Conservation (phyloP, 2,888 invertebrate species). For the Phrixothrix hirtus region DNA sequence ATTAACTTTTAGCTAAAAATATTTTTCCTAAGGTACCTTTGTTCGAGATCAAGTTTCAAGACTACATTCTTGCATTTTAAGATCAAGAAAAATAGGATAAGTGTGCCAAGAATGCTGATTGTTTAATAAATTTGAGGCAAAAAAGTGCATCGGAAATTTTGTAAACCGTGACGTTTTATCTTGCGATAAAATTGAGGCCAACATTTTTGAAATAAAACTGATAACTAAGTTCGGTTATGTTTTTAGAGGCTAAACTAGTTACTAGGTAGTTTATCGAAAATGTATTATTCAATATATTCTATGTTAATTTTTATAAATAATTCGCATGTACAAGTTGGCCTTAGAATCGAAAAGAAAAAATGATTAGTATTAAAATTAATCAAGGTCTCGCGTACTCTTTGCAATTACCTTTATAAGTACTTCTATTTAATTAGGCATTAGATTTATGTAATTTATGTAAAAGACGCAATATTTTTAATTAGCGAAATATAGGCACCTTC, state of each 20-base stretch:
- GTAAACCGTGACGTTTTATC: slow-evolving; percentile 1
- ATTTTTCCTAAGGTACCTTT: too few species aligned
- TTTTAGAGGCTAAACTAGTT: too few species aligned
- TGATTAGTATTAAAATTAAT: slow-evolving; percentile 23
- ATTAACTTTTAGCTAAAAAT: too few species aligned
- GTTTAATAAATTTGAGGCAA: slow-evolving; percentile 1
- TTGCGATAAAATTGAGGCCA: slow-evolving; percentile 12
- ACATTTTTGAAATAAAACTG: slow-evolving; percentile 4
- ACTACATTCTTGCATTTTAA: slow-evolving; percentile 16
- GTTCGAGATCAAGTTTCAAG: background rate
- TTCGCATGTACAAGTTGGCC: too few species aligned
- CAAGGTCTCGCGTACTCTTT: slow-evolving; percentile 18
- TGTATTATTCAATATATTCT: too few species aligned
- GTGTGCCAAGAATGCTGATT: too few species aligned
- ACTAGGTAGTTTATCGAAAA: too few species aligned
- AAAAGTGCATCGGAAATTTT: slow-evolving; percentile 10
- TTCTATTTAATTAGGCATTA: slow-evolving; percentile 24
- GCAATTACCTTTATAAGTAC: slow-evolving; percentile 13
- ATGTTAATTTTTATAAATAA: too few species aligned
- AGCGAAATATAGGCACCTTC: slow-evolving; percentile 19
- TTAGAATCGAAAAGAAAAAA: slow-evolving; percentile 20
- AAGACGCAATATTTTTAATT: slow-evolving; percentile 25
- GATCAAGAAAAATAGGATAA: slow-evolving; percentile 22
- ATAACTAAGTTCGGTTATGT: too few species aligned
- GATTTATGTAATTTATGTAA: slow-evolving; percentile 24